Conservation (phyloP, 2,113 vertebrate genomes). For the Eurypyga helias region DNA sequence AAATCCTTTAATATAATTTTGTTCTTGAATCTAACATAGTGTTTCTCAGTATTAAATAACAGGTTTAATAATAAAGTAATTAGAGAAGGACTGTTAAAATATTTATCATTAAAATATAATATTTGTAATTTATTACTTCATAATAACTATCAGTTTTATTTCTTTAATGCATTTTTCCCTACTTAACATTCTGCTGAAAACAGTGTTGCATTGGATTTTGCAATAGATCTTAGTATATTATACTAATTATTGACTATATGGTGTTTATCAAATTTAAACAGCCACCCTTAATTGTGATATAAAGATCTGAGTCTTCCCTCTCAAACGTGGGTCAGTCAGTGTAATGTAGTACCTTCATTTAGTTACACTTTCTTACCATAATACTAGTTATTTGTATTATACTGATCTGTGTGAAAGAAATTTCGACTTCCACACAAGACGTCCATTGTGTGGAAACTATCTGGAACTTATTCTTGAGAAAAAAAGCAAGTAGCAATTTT, state of each 20-base stretch:
- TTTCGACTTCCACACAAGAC: not conserved
- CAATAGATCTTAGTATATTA: not conserved
- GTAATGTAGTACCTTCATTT: not conserved
- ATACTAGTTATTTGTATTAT: not conserved
- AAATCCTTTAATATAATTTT: not conserved
- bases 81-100: not conserved
- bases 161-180: not conserved
- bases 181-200: not conserved
- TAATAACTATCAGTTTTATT: not conserved
- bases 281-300: not conserved
- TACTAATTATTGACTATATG: not conserved
- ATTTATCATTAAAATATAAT: not conserved
- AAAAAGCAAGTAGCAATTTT: not conserved
- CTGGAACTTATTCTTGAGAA: not conserved
- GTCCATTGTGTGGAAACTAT: not conserved
- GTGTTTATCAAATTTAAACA: not conserved
- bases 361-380: not conserved
- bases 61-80: not conserved
- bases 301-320: not conserved
- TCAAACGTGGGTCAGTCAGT: not conserved
- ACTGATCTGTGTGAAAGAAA: not conserved
- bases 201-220: not conserved
- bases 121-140: not conserved
- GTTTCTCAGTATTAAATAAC: not conserved
- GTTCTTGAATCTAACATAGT: not conserved